These are phyloP conservation scores for Sebastes oblongus DNA, from an alignment of 2,797 vertebrate genomes.

Conservation along the genomic window DNA sequence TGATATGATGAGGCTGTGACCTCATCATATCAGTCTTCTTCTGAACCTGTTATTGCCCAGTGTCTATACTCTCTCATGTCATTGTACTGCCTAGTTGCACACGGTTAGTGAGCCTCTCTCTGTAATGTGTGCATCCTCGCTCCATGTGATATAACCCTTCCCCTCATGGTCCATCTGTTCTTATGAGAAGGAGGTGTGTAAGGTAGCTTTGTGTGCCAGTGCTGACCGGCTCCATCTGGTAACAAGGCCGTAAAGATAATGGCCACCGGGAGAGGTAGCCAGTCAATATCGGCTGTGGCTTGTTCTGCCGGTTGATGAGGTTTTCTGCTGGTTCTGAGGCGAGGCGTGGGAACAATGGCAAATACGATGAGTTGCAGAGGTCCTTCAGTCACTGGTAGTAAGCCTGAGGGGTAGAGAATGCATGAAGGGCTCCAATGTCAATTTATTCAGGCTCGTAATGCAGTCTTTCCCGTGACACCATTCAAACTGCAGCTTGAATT, in stretches of 20 bases:
- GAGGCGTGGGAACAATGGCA: constrained; percentile 15
- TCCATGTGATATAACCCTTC: constrained; percentile 38
- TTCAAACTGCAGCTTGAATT: constrained; percentile 10
- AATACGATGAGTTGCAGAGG: not conserved
- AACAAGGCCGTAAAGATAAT: constrained; percentile 58
- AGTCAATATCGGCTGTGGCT: constrained; percentile 47
- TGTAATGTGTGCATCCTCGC: constrained; percentile 36
- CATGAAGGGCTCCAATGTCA: not conserved
- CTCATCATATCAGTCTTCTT: not conserved
- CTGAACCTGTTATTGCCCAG: not conserved
- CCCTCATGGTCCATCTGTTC: constrained; percentile 68
- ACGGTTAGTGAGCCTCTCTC: not conserved
- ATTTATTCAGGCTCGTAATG: not conserved
- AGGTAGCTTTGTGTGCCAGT: constrained; percentile 27
- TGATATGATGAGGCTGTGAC: not conserved
- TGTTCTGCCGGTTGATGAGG: constrained; percentile 30
- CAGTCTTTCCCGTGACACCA: not conserved
- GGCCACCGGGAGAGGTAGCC: constrained; percentile 35
- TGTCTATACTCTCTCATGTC: not conserved
- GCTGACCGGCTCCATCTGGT: constrained; percentile 62
- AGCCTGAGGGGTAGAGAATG: not conserved
- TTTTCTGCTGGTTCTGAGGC: constrained; percentile 31
- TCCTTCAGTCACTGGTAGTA: not conserved
- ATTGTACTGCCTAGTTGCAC: not conserved
- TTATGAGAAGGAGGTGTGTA: constrained; percentile 19